phyloP scores from a whole-genome alignment of 2,113 vertebrate species.

The Corythornis cristatus region DNA sequence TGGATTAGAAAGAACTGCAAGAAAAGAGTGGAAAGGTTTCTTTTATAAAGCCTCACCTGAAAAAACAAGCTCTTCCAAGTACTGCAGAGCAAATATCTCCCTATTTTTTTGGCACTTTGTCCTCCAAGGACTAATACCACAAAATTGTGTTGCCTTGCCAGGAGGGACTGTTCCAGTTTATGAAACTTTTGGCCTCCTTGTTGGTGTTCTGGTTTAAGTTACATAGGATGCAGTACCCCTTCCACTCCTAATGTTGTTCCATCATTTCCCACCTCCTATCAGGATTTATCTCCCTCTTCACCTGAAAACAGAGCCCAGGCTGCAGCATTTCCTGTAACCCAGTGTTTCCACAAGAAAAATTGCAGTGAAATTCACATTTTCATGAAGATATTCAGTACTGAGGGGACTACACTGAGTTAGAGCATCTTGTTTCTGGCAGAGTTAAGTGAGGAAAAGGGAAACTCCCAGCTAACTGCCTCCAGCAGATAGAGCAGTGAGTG shows the following conservation, averaged over 20 bases:
- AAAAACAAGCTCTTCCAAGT: slow-evolving; percentile 9
- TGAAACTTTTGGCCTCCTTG: background rate
- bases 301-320: background rate
- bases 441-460: background rate
- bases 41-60: slow-evolving; percentile 11
- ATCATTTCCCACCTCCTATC: background rate
- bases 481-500: background rate
- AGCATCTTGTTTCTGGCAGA: background rate
- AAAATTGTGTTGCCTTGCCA: background rate
- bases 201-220: background rate
- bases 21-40: background rate
- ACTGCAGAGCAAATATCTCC: background rate
- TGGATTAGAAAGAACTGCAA: background rate
- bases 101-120: background rate
- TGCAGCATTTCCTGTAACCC: background rate
- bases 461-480: background rate
- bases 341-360: background rate
- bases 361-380: background rate
- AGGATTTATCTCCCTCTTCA: background rate
- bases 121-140: background rate
- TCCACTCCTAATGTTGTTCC: background rate
- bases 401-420: background rate
- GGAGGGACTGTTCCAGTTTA: background rate
- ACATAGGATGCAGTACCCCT: background rate
- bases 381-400: background rate